Conservation (phyloP, 2,888 invertebrate species). For the Hecatera dysodea region DNA sequence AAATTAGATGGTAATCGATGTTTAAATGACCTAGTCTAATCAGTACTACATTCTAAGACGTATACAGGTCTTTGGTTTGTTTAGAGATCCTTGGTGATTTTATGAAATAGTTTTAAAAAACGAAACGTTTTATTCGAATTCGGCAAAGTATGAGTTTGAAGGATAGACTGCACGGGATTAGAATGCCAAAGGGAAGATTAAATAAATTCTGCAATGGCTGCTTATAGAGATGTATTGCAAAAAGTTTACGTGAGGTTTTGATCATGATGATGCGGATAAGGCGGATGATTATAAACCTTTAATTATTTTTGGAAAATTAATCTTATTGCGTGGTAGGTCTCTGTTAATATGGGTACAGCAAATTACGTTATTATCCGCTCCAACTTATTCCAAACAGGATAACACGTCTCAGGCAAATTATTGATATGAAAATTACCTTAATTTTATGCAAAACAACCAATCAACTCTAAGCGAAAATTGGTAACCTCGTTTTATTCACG, state of each 20-base stretch:
- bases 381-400: slow-evolving; percentile 17
- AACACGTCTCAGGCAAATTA: slow-evolving; percentile 6
- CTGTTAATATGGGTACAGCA: neutral
- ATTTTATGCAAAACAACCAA: slow-evolving; percentile 10
- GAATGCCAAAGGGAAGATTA: neutral
- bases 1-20: slow-evolving; percentile 55
- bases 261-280: neutral
- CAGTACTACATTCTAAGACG: slow-evolving; percentile 26
- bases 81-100: slow-evolving; percentile 34
- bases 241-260: neutral
- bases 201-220: neutral
- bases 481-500: slow-evolving; percentile 31
- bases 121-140: too few relatives aligned
- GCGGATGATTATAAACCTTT: neutral
- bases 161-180: neutral
- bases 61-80: slow-evolving; percentile 39
- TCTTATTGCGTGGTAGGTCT: neutral
- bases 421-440: slow-evolving; percentile 15
- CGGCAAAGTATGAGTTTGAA: neutral
- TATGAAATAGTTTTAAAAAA: too few relatives aligned
- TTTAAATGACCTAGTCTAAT: slow-evolving; percentile 48
- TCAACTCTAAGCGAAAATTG: slow-evolving; percentile 8
- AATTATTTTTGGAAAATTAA: neutral
- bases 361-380: slow-evolving; percentile 3
- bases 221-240: neutral